Conservation (phyloP, 2,797 vertebrate genomes). For the Syndactyla subalaris region DNA sequence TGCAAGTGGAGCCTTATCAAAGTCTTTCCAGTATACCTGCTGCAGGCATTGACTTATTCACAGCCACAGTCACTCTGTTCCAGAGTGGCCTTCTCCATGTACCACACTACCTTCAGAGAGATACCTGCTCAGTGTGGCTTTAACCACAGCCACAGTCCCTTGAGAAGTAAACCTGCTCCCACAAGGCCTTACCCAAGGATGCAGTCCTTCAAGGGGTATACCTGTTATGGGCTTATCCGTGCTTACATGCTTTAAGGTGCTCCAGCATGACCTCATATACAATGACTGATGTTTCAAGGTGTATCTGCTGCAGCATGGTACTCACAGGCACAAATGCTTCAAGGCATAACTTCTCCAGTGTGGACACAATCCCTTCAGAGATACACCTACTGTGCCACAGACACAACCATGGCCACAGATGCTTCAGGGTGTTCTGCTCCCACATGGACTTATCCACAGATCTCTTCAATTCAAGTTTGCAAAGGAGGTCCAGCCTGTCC, state of each 20-base stretch:
- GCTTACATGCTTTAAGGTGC: neutral
- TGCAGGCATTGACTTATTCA: neutral
- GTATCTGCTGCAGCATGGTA: neutral
- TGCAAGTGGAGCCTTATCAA: neutral
- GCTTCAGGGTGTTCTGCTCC: neutral
- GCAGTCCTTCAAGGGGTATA: neutral
- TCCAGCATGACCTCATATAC: neutral
- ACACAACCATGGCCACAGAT: too few relatives aligned
- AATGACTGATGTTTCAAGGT: neutral
- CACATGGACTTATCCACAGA: neutral
- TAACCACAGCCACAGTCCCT: neutral
- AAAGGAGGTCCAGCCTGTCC: neutral
- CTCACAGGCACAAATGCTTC: neutral
- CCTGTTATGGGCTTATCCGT: neutral
- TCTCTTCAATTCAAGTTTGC: neutral
- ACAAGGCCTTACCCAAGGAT: neutral
- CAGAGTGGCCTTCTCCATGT: accelerated
- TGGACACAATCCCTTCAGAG: neutral
- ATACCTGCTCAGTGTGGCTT: neutral
- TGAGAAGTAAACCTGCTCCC: neutral
- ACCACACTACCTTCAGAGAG: neutral
- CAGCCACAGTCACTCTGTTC: neutral
- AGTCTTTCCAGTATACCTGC: neutral
- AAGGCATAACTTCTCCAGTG: neutral
- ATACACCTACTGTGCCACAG: neutral